Evolutionary conservation across 2,888 invertebrate genomes (phyloP).

Genomic region (Cylloceria caligata): DNA sequence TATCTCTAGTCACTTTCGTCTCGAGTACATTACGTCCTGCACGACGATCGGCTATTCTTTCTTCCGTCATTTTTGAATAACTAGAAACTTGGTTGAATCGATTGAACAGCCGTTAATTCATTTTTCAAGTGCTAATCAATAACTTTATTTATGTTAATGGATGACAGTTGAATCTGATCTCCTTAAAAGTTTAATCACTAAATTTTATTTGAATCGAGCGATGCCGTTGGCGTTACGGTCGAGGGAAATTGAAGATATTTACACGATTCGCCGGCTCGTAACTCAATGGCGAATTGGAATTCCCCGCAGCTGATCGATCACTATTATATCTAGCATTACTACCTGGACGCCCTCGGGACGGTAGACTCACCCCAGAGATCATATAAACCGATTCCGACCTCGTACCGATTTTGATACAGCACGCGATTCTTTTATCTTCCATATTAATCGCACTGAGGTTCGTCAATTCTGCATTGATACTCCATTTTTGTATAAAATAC

Average conservation of each 20-base stretch:
- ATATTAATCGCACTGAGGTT: neutral
- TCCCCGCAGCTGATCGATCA: constrained; percentile 77
- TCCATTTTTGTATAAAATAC: neutral
- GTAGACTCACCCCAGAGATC: neutral
- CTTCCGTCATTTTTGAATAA: too few species aligned
- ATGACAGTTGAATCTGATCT: neutral
- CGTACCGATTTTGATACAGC: neutral
- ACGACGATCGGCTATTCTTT: too few species aligned
- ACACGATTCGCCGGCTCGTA: constrained; percentile 68
- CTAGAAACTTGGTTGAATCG: neutral
- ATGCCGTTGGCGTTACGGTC: constrained; percentile 13
- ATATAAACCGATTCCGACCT: constrained; percentile 3
- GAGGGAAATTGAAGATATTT: constrained; percentile 75
- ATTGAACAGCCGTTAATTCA: neutral
- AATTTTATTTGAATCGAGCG: constrained; percentile 39
- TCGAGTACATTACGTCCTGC: neutral
- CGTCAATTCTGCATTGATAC: constrained; percentile 5
- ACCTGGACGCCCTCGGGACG: constrained; percentile 7
- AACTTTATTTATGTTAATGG: neutral
- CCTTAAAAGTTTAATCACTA: neutral
- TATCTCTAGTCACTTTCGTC: too few species aligned
- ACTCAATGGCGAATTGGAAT: constrained; percentile 77
- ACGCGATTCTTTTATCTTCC: constrained; percentile 27
- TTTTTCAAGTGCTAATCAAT: neutral
- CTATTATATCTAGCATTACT: constrained; percentile 69